A percentile compares a stretch with the other conserved stretches of the same genome.
These are phyloP conservation scores for Siphlonurus alternatus DNA, from an alignment of 2,888 invertebrate species.

Conservation along the genomic window DNA sequence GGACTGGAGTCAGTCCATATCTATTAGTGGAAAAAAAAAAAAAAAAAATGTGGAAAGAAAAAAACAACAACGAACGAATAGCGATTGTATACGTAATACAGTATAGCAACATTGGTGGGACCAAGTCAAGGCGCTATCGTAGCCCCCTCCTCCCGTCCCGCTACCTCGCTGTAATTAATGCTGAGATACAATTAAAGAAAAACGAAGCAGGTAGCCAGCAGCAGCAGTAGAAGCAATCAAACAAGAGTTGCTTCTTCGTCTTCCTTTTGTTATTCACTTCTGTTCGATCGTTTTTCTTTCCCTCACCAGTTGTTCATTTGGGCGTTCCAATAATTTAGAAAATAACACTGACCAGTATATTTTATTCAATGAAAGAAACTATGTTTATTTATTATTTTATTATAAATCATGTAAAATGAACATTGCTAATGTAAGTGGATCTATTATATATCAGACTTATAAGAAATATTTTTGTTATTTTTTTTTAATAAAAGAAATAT, in stretches of 20 bases:
- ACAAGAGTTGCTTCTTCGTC: neutral
- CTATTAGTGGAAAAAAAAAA: too few species aligned
- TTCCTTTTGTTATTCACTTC: neutral
- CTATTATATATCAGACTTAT: too few species aligned
- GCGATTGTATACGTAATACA: neutral
- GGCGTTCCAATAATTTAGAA: neutral
- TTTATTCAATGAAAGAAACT: neutral
- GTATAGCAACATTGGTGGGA: neutral
- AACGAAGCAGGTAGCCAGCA: neutral
- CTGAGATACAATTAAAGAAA: neutral
- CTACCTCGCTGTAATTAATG: neutral
- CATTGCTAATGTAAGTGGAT: too few species aligned
- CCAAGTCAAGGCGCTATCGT: too few species aligned
- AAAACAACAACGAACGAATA: neutral
- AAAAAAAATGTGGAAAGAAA: neutral
- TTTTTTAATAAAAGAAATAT: too few species aligned
- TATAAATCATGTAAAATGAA: too few species aligned
- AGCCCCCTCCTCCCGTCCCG: neutral
- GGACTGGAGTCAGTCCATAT: too few species aligned
- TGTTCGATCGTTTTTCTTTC: neutral
- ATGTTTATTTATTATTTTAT: too few species aligned
- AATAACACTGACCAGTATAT: neutral
- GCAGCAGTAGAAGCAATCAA: neutral
- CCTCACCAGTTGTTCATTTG: neutral
- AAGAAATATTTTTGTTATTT: too few species aligned